Base-by-base conservation (phyloP, 2,797 vertebrate species). In the Pseudopleuronectes americanus region DNA sequence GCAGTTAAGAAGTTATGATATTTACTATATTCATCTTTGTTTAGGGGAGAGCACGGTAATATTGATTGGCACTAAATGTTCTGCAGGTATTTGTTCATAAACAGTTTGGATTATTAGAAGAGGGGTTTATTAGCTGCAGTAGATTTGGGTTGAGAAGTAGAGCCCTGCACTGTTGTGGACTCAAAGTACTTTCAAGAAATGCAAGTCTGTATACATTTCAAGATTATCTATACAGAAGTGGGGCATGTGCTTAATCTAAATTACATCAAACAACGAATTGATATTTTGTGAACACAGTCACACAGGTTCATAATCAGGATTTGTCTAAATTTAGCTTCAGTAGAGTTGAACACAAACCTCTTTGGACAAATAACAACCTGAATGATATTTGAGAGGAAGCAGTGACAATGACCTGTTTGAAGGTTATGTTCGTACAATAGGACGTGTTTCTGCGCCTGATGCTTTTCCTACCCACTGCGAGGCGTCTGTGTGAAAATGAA, bases 401-500 rank as follows among this genome's bases (percentile, higher is more conserved):
- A 70, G 26, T 17, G 21, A 31, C 48, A 59, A 31, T 24, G 41
- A 57, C 57, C 21, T 63, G 66, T 68, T 66, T 67, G 52, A 79
- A 76, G 24, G 17, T 6, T 57, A 23, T 14, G 48, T 49, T 72
- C n/a, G 64, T 47, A 68, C 75, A 75, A 60, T 48, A 75, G 53
- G 23, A 67, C 52, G 6, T 60, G 45, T 60, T 69, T 77, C 64
- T 68, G 33, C 43, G 57, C 55, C 72, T 68, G 33, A 61, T 64
- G 38, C 73, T 64, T 22, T 56, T 64, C 64, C 58, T 24, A 13
- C 52, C 6, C 28, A 64, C 45, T 31, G 28, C 47, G 45, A 57
- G 68, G 60, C 54, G 65, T 41, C 24, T 22, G 17, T 33, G 70
- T 69, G 76, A 84, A 89, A 83, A 70, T 75, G 67, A 80, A 77